phyloP scores from a whole-genome alignment of 1,140 invertebrate genomes.

The Brevipalpus yothersi region DNA sequence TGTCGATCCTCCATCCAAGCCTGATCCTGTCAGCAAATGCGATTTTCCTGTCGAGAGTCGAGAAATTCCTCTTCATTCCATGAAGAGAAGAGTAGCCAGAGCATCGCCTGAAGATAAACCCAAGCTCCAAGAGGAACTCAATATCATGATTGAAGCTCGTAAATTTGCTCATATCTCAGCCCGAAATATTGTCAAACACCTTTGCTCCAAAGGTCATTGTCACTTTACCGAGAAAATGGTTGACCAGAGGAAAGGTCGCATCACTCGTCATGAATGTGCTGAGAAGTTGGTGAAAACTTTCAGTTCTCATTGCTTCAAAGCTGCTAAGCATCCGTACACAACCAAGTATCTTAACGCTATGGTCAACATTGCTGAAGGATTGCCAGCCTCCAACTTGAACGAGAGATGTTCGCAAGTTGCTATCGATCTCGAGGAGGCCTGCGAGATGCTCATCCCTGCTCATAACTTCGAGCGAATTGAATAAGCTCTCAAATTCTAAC shows the following conservation, averaged over 20 bases:
- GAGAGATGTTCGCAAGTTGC: background rate
- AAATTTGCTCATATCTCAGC: background rate
- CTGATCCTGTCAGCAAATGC: background rate
- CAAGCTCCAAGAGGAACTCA: background rate
- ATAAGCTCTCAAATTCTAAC: no score
- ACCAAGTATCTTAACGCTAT: background rate
- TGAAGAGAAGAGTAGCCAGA: background rate
- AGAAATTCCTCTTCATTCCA: background rate
- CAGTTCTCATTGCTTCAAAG: background rate
- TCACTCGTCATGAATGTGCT: background rate
- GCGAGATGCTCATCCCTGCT: no score
- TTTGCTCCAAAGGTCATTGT: background rate
- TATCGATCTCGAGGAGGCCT: background rate
- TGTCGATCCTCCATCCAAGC: background rate
- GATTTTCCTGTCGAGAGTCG: background rate
- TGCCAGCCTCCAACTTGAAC: background rate
- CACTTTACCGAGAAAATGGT: background rate
- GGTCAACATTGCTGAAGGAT: background rate
- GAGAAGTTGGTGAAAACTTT: background rate
- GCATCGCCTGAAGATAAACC: background rate
- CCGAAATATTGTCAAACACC: background rate
- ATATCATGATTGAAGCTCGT: background rate
- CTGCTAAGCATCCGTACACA: background rate
- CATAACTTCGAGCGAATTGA: no score
- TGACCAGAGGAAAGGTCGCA: background rate